phyloP scores from a whole-genome alignment of 1,140 invertebrate genomes.

The Metaphire vulgaris region DNA sequence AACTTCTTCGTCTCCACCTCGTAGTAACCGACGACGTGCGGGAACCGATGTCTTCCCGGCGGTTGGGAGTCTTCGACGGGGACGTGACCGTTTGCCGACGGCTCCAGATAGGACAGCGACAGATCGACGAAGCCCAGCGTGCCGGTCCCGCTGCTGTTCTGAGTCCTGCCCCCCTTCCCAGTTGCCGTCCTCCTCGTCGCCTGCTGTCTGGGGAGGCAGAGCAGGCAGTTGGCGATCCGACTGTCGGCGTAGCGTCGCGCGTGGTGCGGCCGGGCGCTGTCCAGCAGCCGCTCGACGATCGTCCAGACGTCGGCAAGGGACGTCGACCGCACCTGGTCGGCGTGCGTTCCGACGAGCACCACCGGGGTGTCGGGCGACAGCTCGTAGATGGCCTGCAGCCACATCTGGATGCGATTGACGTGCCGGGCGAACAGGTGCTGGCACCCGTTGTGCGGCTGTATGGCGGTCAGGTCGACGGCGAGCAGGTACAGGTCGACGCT shows the following conservation, averaged over 20 bases:
- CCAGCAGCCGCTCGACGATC: slow-evolving; percentile 19
- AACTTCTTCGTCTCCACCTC: slow-evolving; percentile 26
- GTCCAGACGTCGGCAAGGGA: slow-evolving; percentile 26
- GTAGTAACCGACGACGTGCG: slow-evolving; percentile 29
- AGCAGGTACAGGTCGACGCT: slow-evolving; percentile 28
- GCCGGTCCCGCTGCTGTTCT: slow-evolving; percentile 21
- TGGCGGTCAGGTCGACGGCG: slow-evolving; percentile 25
- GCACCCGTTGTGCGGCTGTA: slow-evolving; percentile 28
- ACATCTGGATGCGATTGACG: slow-evolving; percentile 29
- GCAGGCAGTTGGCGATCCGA: slow-evolving; percentile 16
- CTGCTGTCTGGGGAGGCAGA: slow-evolving; percentile 17
- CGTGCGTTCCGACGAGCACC: slow-evolving; percentile 28
- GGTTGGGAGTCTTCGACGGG: neutral
- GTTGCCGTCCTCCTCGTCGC: slow-evolving; percentile 15
- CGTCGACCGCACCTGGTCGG: slow-evolving; percentile 26
- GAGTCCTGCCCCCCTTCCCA: slow-evolving; percentile 1
- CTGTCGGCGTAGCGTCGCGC: slow-evolving; percentile 20
- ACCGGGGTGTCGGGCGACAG: slow-evolving; percentile 28
- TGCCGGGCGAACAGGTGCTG: slow-evolving; percentile 30
- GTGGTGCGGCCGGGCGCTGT: slow-evolving; percentile 23
- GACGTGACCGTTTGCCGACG: slow-evolving; percentile 25
- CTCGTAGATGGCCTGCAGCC: slow-evolving; percentile 29
- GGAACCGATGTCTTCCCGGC: slow-evolving; percentile 7
- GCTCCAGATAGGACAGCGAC: slow-evolving; percentile 10
- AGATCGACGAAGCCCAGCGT: slow-evolving; percentile 27